phyloP scores from a whole-genome alignment of 2,113 vertebrate species.

The Dunckerocampus dactyliophorus region DNA sequence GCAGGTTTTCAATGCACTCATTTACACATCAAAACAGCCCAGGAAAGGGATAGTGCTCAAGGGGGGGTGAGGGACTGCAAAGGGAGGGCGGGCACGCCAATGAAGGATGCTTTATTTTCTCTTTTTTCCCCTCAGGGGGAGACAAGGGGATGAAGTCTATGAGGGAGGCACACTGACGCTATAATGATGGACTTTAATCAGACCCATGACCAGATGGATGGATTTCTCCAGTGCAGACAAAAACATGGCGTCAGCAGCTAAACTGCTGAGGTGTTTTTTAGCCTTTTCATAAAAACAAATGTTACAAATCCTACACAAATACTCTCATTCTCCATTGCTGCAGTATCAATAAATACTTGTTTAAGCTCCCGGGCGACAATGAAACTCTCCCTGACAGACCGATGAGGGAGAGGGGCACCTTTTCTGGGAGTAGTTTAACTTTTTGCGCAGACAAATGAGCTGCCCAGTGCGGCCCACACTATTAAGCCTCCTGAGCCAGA shows the following conservation, averaged over 20 bases:
- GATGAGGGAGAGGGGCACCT: slow-evolving; percentile 29
- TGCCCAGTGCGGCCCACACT: slow-evolving; percentile 48
- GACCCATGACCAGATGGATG: slow-evolving; percentile 68
- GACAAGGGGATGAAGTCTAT: slow-evolving; percentile 53
- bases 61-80: slow-evolving; percentile 50
- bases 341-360: slow-evolving; percentile 41
- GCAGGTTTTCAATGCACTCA: slow-evolving; percentile 78
- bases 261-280: slow-evolving; percentile 42
- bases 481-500: slow-evolving; percentile 58
- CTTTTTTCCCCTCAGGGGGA: slow-evolving; percentile 52
- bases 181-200: slow-evolving; percentile 75
- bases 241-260: slow-evolving; percentile 56
- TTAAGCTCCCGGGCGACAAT: slow-evolving; percentile 11
- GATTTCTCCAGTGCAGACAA: slow-evolving; percentile 56
- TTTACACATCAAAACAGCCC: slow-evolving; percentile 79
- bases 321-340: slow-evolving; percentile 9
- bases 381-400: slow-evolving; percentile 31
- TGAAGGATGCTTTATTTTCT: slow-evolving; percentile 77
- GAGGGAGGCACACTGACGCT: slow-evolving; percentile 64
- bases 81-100: slow-evolving; percentile 65
- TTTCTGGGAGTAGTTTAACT: slow-evolving; percentile 49
- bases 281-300: slow-evolving; percentile 45
- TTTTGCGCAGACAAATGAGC: slow-evolving; percentile 43
- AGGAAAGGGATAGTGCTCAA: slow-evolving; percentile 75
- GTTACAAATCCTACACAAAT: slow-evolving; percentile 33